Conservation (phyloP, 53 echinoderm and acorn worm species). For the Echinarachnius parma region DNA sequence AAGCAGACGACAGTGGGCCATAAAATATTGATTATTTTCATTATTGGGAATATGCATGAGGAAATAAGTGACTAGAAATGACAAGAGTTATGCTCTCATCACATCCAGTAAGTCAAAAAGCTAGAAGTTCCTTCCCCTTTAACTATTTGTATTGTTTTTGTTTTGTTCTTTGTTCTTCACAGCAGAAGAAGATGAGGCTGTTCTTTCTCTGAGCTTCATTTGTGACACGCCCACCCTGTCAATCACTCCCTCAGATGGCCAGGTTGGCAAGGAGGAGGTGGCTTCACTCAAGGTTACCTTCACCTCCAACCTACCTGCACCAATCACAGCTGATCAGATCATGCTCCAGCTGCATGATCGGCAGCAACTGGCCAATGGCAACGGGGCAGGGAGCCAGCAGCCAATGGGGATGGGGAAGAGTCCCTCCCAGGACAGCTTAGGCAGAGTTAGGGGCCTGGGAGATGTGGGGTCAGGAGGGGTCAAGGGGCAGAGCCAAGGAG, state of each 20-base stretch:
- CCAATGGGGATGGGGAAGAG: conserved; percentile 50
- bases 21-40: no score
- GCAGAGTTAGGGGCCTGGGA: conserved; percentile 40
- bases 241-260: conserved; percentile 58
- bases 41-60: no score
- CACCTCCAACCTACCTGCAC: conserved; percentile 60
- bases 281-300: conserved; percentile 50
- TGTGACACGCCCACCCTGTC: conserved; percentile 43
- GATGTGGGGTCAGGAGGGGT: neutral
- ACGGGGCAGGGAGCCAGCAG: conserved; percentile 7
- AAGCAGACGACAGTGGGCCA: no score
- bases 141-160: no score
- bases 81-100: no score
- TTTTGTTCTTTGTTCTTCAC: neutral
- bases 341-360: conserved; percentile 60
- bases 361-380: conserved; percentile 19
- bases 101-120: no score
- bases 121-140: no score
- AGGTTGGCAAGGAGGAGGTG: conserved; percentile 59
- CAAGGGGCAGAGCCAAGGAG: conserved; percentile 7
- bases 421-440: conserved; percentile 69
- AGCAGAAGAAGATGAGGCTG: conserved; percentile 13
- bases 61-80: no score
- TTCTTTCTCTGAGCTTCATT: conserved; percentile 61
- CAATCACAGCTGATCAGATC: conserved; percentile 63